phyloP scores from a whole-genome alignment of 2,888 invertebrate genomes.

The Pogonocherus hispidulus region DNA sequence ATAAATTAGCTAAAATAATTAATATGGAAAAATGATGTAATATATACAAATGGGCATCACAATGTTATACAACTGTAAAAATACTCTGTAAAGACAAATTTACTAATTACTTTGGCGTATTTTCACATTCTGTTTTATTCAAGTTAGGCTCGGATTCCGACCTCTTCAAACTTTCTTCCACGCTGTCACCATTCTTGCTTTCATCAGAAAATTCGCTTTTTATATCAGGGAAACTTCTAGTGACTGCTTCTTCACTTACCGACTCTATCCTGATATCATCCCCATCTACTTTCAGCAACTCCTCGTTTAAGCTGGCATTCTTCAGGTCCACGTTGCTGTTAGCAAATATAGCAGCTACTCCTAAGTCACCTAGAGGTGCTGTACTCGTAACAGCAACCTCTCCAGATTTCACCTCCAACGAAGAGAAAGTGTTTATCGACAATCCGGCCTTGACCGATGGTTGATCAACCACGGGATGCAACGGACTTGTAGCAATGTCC shows the following conservation, averaged over 20 bases:
- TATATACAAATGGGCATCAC: background rate
- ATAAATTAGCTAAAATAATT: background rate
- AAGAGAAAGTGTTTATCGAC: constrained; percentile 48
- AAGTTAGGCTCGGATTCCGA: constrained; percentile 75
- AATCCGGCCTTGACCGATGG: constrained; percentile 40
- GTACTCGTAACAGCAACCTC: constrained; percentile 24
- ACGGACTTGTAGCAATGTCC: constrained; percentile 67
- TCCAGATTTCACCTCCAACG: constrained; percentile 40
- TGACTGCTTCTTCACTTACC: constrained; percentile 66
- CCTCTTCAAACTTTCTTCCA: constrained; percentile 70
- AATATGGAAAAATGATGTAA: background rate
- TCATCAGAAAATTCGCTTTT: constrained; percentile 67
- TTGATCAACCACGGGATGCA: constrained; percentile 54
- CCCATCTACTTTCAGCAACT: constrained; percentile 71
- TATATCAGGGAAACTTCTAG: constrained; percentile 76
- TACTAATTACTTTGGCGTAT: constrained; percentile 20
- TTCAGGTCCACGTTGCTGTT: constrained; percentile 89
- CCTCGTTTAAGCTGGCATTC: constrained; percentile 86
- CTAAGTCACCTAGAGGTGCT: constrained; percentile 70
- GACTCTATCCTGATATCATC: constrained; percentile 64
- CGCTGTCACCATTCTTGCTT: constrained; percentile 59
- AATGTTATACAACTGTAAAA: too few species aligned
- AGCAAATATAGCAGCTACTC: constrained; percentile 84
- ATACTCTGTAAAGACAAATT: background rate
- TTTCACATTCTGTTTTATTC: constrained; percentile 46